Conservation (phyloP, 2,888 invertebrate species). For the Operophtera brumata region DNA sequence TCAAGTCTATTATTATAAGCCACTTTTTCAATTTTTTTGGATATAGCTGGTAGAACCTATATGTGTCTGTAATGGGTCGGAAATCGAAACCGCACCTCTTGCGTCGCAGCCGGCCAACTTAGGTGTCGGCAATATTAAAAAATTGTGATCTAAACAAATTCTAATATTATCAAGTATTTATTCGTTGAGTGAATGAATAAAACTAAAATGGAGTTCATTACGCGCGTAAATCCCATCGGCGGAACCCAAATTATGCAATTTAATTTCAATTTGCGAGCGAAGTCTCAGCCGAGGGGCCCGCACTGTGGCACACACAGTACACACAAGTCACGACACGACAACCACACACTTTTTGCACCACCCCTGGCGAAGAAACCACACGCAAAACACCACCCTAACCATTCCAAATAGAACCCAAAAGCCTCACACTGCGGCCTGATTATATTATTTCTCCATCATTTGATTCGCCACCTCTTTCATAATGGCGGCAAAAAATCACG, state of each 20-base stretch:
- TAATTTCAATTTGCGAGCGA: slow-evolving; percentile 70
- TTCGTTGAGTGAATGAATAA: slow-evolving; percentile 29
- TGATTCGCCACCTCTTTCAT: slow-evolving; percentile 78
- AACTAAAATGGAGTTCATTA: slow-evolving; percentile 66
- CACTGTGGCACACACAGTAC: slow-evolving; percentile 62
- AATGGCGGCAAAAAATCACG: slow-evolving; percentile 67
- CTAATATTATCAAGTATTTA: neutral
- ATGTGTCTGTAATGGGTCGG: too few relatives aligned
- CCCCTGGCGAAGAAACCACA: slow-evolving; percentile 44
- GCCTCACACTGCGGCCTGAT: slow-evolving; percentile 48
- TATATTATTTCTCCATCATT: slow-evolving; percentile 78
- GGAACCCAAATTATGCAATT: slow-evolving; percentile 72
- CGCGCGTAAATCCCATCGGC: slow-evolving; percentile 52
- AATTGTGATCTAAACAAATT: neutral
- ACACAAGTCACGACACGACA: too few relatives aligned
- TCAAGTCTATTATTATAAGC: too few relatives aligned
- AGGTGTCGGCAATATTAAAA: too few relatives aligned
- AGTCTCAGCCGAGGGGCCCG: slow-evolving; percentile 38
- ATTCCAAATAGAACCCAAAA: slow-evolving; percentile 48
- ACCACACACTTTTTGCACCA: slow-evolving; percentile 64
- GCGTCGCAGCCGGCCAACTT: too few relatives aligned
- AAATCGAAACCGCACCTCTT: too few relatives aligned
- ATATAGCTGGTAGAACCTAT: too few relatives aligned
- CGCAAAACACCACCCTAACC: slow-evolving; percentile 56
- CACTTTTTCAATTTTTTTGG: too few relatives aligned